A percentile compares a stretch with the other conserved stretches of the same genome.
Evolutionary conservation across 2,888 invertebrate genomes (phyloP).

Genomic region (Pollenia angustigena): DNA sequence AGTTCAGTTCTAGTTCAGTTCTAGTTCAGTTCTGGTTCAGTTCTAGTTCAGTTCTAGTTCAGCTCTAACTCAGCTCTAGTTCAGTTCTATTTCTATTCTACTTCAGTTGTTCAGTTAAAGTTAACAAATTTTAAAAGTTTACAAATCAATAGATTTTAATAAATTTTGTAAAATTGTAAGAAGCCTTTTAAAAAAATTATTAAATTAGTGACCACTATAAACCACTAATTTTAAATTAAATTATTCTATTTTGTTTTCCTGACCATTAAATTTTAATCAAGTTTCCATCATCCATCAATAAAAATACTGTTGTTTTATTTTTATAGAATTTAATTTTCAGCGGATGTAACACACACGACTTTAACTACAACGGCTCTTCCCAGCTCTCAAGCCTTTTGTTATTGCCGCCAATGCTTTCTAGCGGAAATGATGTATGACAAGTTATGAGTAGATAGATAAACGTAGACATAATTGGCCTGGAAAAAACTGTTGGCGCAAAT

Average conservation of each 20-base stretch:
- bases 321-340: conserved; percentile 28
- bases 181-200: too few species aligned
- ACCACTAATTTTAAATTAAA: too few species aligned
- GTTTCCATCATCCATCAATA: not conserved
- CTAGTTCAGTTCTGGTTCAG: too few species aligned
- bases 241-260: not conserved
- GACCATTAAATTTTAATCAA: conserved; percentile 8
- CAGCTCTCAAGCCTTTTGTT: not conserved
- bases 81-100: too few species aligned
- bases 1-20: too few species aligned
- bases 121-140: too few species aligned
- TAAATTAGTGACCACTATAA: too few species aligned
- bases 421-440: conserved; percentile 2
- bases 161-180: too few species aligned
- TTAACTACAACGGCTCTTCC: not conserved
- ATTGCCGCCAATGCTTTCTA: not conserved
- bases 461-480: not conserved
- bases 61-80: too few species aligned
- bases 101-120: too few species aligned
- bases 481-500: not conserved
- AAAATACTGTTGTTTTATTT: conserved; percentile 7
- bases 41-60: too few species aligned
- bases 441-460: not conserved
- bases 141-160: too few species aligned
- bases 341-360: conserved; percentile 7